Conservation (phyloP, 2,888 invertebrate species). For the Ectemnius continuus region DNA sequence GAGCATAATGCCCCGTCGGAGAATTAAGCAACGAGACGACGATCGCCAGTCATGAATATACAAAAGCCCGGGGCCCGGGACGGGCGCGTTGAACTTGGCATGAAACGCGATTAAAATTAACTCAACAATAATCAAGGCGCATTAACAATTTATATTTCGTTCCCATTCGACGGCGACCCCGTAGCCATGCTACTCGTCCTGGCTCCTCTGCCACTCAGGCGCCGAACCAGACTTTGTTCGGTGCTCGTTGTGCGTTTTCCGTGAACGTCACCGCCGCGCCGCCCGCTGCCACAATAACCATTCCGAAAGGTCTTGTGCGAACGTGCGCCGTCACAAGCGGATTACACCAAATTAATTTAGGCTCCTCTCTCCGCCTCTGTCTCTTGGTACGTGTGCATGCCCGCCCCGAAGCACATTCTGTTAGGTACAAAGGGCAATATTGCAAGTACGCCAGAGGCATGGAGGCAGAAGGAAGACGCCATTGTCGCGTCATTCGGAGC, state of each 20-base stretch:
- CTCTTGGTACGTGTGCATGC: too few relatives aligned
- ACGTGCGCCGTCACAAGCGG: constrained; percentile 25
- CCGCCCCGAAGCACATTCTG: too few relatives aligned
- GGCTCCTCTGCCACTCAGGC: background rate
- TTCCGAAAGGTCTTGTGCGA: constrained; percentile 10
- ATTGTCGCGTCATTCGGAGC: too few relatives aligned
- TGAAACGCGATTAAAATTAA: constrained; percentile 55
- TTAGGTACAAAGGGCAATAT: too few relatives aligned
- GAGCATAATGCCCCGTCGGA: constrained; percentile 36
- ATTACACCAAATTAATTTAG: constrained; percentile 1
- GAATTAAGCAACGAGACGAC: constrained; percentile 49
- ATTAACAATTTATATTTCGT: constrained; percentile 54
- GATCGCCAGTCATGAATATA: constrained; percentile 49
- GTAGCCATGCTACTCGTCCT: background rate
- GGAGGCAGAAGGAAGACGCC: too few relatives aligned
- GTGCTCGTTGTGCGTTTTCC: constrained; percentile 23
- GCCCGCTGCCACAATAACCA: constrained; percentile 9
- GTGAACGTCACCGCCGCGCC: constrained; percentile 17
- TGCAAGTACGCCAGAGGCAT: too few relatives aligned
- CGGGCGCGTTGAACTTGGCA: constrained; percentile 45
- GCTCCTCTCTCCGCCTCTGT: too few relatives aligned
- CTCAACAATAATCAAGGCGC: constrained; percentile 48
- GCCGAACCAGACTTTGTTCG: constrained; percentile 5
- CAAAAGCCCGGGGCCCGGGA: constrained; percentile 34
- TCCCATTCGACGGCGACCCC: background rate